Evolutionary conservation across 2,888 invertebrate genomes (phyloP).

Genomic region (Mimumesa dahlbomi): DNA sequence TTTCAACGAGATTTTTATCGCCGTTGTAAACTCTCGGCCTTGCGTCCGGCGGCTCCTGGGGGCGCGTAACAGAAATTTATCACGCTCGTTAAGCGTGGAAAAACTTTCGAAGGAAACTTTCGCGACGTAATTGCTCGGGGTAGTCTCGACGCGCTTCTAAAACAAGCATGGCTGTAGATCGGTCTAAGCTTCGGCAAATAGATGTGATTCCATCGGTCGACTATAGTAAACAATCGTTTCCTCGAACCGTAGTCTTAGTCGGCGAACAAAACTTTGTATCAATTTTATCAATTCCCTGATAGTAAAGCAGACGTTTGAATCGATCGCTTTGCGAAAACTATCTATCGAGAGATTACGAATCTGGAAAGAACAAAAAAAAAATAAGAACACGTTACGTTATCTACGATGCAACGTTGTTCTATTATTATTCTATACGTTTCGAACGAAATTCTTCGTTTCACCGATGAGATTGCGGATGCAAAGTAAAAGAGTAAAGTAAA

Average conservation of each 20-base stretch:
- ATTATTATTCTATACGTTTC: too few relatives aligned
- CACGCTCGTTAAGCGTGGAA: conserved; percentile 74
- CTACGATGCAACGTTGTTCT: too few relatives aligned
- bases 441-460: not conserved
- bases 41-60: conserved; percentile 51
- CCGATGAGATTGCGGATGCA: too few relatives aligned
- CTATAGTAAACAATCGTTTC: not conserved
- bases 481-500: conserved; percentile 1
- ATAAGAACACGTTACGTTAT: too few relatives aligned
- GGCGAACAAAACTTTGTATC: too few relatives aligned
- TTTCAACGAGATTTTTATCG: conserved; percentile 76
- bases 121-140: conserved; percentile 67
- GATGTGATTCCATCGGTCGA: conserved; percentile 40
- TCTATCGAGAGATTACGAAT: too few relatives aligned
- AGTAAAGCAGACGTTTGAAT: too few relatives aligned
- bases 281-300: too few relatives aligned
- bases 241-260: not conserved
- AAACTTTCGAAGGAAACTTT: conserved; percentile 69
- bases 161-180: conserved; percentile 49
- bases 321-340: too few relatives aligned
- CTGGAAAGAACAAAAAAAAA: too few relatives aligned
- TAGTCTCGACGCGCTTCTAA: conserved; percentile 51
- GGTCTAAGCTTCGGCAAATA: conserved; percentile 19
- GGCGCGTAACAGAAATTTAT: conserved; percentile 75
- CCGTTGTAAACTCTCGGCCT: conserved; percentile 62